These are phyloP conservation scores for Grantiella picta DNA, from an alignment of 2,113 vertebrate genomes.

Conservation along the genomic window DNA sequence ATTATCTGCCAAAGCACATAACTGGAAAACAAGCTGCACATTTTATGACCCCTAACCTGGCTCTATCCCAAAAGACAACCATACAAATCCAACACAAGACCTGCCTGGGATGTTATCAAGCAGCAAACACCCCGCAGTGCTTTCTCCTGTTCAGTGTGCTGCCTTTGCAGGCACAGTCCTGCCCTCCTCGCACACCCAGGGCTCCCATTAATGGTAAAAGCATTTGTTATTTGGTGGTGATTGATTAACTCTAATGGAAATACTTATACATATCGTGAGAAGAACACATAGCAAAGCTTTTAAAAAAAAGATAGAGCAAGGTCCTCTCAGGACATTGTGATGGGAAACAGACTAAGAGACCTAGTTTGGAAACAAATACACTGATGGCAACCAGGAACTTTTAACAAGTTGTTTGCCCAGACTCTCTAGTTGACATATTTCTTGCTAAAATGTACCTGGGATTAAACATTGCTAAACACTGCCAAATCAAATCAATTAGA, in stretches of 20 bases:
- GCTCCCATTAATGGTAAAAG: constrained; percentile 28
- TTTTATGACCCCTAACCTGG: neutral
- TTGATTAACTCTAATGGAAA: constrained; percentile 52
- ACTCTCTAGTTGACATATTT: neutral
- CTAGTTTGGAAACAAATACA: neutral
- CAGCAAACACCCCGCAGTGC: neutral
- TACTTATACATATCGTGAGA: neutral
- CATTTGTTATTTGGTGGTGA: constrained; percentile 25
- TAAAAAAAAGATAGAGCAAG: neutral
- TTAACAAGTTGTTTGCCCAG: neutral
- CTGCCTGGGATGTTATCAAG: neutral
- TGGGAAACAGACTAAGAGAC: constrained; percentile 7
- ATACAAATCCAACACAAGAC: neutral
- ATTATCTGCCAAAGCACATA: neutral
- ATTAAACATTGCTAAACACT: neutral
- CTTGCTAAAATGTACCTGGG: neutral
- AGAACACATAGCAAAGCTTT: neutral
- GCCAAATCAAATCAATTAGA: neutral
- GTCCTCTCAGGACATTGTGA: constrained; percentile 19
- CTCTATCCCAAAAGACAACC: neutral
- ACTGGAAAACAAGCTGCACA: neutral
- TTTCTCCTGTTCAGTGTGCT: neutral
- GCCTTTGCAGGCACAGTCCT: neutral
- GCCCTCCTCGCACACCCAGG: neutral
- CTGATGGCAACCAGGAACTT: neutral